Percentiles rank a stretch among this genome's conserved stretches.
Conservation (phyloP, 1,140 invertebrate species). For the Lucilia cuprina region DNA sequence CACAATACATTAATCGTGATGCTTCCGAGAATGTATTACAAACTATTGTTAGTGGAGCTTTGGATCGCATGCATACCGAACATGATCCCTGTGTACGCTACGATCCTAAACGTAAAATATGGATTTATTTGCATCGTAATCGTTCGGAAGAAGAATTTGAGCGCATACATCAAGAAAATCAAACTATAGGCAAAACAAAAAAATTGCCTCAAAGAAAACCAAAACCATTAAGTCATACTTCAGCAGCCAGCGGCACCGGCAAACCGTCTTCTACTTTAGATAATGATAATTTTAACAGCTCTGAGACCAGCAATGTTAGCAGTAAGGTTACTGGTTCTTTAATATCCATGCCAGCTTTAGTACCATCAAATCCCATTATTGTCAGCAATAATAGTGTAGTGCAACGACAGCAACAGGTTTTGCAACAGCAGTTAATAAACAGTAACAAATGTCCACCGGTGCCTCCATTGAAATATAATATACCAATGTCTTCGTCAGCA, state of each 20-base stretch:
- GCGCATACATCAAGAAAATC: conserved; percentile 65
- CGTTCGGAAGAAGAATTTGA: conserved; percentile 80
- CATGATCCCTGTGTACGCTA: conserved; percentile 90
- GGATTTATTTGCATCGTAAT: conserved; percentile 88
- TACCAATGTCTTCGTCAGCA: conserved; percentile 38
- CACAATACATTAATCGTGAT: conserved; percentile 80
- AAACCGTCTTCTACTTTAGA: neutral
- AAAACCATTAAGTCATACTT: conserved; percentile 38
- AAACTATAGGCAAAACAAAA: conserved; percentile 55
- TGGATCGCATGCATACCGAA: conserved; percentile 88
- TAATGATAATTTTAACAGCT: neutral
- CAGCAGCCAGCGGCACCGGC: too few species aligned
- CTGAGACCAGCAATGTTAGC: conserved; percentile 33
- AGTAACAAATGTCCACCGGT: conserved; percentile 52
- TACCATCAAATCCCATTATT: conserved; percentile 42
- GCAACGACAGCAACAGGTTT: conserved; percentile 19
- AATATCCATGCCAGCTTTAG: conserved; percentile 47
- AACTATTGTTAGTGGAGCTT: conserved; percentile 86
- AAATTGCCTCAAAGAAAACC: conserved; percentile 51
- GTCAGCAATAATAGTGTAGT: conserved; percentile 37
- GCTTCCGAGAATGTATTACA: conserved; percentile 77
- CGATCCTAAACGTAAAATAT: conserved; percentile 86
- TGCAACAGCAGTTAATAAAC: conserved; percentile 27
- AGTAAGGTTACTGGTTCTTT: conserved; percentile 24
- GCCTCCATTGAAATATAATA: conserved; percentile 56